phyloP scores from a whole-genome alignment of 2,113 vertebrate species.

The Psophia crepitans region DNA sequence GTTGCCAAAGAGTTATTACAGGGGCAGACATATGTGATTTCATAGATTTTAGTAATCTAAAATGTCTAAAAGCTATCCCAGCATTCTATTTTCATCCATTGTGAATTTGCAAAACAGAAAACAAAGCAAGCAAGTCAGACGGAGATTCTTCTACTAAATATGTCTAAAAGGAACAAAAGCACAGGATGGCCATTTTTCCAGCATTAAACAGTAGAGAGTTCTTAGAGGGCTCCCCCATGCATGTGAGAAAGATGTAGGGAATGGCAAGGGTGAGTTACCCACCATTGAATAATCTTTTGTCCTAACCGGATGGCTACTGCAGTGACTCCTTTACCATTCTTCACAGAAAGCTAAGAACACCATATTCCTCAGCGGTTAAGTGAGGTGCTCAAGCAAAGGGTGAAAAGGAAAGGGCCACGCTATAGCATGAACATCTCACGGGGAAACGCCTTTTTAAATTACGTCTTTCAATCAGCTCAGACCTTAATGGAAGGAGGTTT shows the following conservation, averaged over 20 bases:
- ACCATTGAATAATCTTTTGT: not conserved
- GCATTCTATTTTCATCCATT: not conserved
- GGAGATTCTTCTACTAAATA: not conserved
- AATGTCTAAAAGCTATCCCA: not conserved
- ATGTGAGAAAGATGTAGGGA: not conserved
- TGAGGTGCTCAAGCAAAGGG: not conserved
- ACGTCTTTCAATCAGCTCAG: not conserved
- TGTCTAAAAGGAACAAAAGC: not conserved
- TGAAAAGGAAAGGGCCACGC: not conserved
- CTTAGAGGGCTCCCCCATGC: not conserved
- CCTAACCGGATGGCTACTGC: not conserved
- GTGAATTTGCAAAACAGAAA: not conserved
- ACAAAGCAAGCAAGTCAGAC: not conserved
- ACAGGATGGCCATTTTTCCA: not conserved
- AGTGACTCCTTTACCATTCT: not conserved
- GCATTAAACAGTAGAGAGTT: not conserved
- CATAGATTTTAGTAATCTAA: not conserved
- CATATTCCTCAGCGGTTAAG: not conserved
- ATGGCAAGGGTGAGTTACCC: not conserved
- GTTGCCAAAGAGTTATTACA: not conserved
- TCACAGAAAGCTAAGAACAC: not conserved
- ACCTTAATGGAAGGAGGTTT: not conserved
- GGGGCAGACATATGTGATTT: not conserved
- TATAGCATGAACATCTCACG: not conserved
- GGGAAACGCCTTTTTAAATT: not conserved